Base-by-base conservation (phyloP, 35 echinoderm and acorn worm genomes). In the Hemicentrotus pulcherrimus region DNA sequence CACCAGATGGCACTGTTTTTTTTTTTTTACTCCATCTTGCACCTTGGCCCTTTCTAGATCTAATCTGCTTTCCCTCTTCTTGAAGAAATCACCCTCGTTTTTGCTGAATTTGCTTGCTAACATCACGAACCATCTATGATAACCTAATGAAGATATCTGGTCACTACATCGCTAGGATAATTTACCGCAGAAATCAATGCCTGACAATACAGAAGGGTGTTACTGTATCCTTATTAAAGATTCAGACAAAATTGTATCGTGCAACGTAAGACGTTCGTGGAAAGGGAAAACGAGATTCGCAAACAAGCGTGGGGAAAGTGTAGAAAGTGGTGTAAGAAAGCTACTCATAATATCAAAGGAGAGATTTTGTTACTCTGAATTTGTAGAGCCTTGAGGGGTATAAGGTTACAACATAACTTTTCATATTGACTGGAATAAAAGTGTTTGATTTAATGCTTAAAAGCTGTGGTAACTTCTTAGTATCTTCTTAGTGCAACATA, bases 281-380 rank as follows among this genome's bases (percentile, higher is more conserved):
- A n/a, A 22, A 78, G 24, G 22, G 65, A 28, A 5, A 78, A 71
- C 18, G 7, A 78, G 65, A 78, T 78, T 78, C 22, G 65, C 65
- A 78, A 78, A 78, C 65, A 78, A 78, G 65, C 65, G 19, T n/a
- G 22, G 65, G 65, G 18, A 22, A 18, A 78, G 65, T 28, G 22
- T 78, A 28, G 65, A 78, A 78, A 22, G 24, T 78, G 65, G 24
- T 78, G 65, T 28, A n/a, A 78, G 65, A n/a, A 78, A 28, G 65
- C 65, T 78, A 78, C 65, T 78, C 65, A 78, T 78, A 78, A 78
- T 78, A 78, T 78, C 65, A 78, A 78, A 78, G 65, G 65, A 78
- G 65, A 78, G 65, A 78, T 78, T 71, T 78, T 28, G 19, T 78
- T 78, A 22, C 22, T 28, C 22, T 28, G 19, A 71, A n/a, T 22